A percentile compares a stretch with the other conserved stretches of the same genome.
These are phyloP conservation scores for Zaprionus ghesquierei DNA, from an alignment of 1,140 invertebrate species.

Conservation along the genomic window DNA sequence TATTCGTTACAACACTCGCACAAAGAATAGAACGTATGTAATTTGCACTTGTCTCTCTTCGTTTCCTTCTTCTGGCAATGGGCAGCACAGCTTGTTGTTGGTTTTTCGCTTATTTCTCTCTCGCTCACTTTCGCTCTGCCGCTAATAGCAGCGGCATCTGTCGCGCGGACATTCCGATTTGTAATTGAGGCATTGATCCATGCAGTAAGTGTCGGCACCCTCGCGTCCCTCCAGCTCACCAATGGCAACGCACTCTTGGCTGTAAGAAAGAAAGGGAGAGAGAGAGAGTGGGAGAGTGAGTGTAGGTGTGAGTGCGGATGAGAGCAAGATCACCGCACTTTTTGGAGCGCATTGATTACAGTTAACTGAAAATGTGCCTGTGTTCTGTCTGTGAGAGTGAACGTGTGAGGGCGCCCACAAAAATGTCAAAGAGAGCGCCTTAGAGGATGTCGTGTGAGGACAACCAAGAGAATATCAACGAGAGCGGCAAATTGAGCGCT, in stretches of 20 bases:
- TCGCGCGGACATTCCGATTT: conserved; percentile 87
- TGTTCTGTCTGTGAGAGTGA: no score
- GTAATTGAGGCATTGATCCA: conserved; percentile 91
- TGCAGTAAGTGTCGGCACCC: conserved; percentile 91
- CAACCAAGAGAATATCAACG: no score
- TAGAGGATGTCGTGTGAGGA: no score
- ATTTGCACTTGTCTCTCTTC: background rate
- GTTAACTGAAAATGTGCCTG: no score
- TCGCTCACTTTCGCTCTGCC: background rate
- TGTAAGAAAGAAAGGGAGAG: conserved; percentile 69
- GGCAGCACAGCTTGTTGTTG: conserved; percentile 62
- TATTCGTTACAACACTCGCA: conserved; percentile 13
- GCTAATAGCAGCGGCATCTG: conserved; percentile 88
- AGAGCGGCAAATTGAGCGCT: no score
- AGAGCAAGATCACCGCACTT: background rate
- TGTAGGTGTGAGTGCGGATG: background rate
- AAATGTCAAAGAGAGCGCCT: no score
- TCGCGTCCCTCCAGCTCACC: conserved; percentile 88
- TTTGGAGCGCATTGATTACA: background rate
- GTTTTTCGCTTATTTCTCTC: background rate
- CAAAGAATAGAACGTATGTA: conserved; percentile 2
- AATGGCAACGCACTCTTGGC: conserved; percentile 89
- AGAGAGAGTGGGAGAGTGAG: background rate
- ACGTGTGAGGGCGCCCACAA: background rate
- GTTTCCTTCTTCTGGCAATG: conserved; percentile 49